Evolutionary conservation across 2,797 vertebrate species (phyloP).

Genomic region (Myotis planiceps): DNA sequence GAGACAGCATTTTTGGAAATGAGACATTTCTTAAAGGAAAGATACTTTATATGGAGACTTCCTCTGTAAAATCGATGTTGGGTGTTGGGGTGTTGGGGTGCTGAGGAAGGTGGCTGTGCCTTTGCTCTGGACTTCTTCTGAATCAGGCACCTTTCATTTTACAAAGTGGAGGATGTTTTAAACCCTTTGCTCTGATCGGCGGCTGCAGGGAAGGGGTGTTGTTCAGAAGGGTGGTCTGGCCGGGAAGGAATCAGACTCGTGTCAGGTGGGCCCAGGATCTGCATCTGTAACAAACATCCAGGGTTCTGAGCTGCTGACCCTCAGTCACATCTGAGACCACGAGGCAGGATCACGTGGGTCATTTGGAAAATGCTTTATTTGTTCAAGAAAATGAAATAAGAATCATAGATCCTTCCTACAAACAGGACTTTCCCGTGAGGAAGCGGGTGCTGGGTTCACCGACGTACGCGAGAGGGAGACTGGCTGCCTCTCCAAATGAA

Average conservation of each 20-base stretch:
- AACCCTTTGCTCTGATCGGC: background rate
- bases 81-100: too few species aligned
- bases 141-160: background rate
- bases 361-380: background rate
- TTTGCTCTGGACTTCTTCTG: background rate
- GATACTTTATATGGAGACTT: background rate
- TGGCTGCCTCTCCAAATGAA: conserved; percentile 22
- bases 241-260: background rate
- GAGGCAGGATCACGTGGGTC: background rate
- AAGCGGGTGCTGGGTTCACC: background rate
- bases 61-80: background rate
- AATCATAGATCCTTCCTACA: background rate
- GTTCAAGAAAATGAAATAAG: background rate
- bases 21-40: background rate
- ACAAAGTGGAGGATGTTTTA: background rate
- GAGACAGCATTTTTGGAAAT: background rate
- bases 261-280: background rate
- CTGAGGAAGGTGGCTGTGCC: background rate
- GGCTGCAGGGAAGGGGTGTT: background rate
- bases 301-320: too few species aligned
- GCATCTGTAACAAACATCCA: too few species aligned
- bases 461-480: too few species aligned
- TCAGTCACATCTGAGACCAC: too few species aligned
- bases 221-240: background rate
- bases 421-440: background rate